Evolutionary conservation across 1,140 invertebrate genomes (phyloP).

Genomic region (Micrasema longulum): DNA sequence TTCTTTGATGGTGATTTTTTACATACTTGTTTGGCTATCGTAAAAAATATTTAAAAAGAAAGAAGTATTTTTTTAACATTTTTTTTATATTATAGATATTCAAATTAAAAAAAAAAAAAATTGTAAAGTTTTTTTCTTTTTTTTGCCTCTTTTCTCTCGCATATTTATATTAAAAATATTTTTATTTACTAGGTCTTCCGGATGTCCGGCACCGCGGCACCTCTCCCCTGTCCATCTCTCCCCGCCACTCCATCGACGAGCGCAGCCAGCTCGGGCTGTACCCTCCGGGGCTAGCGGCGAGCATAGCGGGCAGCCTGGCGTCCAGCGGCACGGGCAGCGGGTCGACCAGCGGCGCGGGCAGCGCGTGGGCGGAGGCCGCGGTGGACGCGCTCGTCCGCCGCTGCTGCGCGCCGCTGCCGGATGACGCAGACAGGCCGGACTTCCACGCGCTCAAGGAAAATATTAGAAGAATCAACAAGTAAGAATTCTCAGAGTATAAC

Average conservation of each 20-base stretch:
- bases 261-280: slow-evolving; percentile 39
- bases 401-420: slow-evolving; percentile 49
- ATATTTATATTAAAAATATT: no score
- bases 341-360: not conserved
- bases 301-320: slow-evolving; percentile 39
- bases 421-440: slow-evolving; percentile 82
- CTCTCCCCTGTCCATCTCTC: slow-evolving; percentile 65
- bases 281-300: slow-evolving; percentile 57
- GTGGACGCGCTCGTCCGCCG: slow-evolving; percentile 51
- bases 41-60: no score
- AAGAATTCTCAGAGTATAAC: no score
- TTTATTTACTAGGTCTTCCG: slow-evolving; percentile 48
- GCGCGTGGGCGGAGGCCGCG: not conserved
- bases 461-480: slow-evolving; percentile 90
- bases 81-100: no score
- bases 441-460: slow-evolving; percentile 87
- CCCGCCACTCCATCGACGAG: slow-evolving; percentile 63
- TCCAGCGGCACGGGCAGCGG: not conserved
- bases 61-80: no score
- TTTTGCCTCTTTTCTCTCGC: not conserved
- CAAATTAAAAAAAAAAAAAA: no score
- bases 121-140: no score
- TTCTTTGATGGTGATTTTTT: no score
- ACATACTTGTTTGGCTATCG: no score
- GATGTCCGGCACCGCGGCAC: slow-evolving; percentile 66